Evolutionary conservation across 1,140 invertebrate genomes (phyloP).

Genomic region (Orius insidiosus): DNA sequence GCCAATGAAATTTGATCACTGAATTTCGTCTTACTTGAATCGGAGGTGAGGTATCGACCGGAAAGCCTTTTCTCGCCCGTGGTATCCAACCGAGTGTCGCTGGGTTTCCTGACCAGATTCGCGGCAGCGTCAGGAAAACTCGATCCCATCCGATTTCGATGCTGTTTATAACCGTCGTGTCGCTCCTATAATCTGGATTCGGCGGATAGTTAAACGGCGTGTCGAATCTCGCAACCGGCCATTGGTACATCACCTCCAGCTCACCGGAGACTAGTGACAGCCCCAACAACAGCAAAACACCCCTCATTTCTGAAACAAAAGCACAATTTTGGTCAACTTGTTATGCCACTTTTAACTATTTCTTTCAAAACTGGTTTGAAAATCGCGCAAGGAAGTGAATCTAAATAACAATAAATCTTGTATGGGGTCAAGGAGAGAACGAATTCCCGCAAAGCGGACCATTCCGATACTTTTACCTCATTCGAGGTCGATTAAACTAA

Average conservation of each 20-base stretch:
- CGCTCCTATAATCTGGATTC: constrained; percentile 18
- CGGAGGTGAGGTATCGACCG: constrained; percentile 40
- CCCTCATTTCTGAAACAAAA: no score
- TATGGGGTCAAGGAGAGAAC: no score
- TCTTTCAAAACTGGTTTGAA: no score
- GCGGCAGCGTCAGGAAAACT: constrained; percentile 52
- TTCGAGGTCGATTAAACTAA: no score
- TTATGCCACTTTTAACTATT: no score
- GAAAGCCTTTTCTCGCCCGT: constrained; percentile 25
- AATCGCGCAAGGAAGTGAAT: no score
- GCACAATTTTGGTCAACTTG: no score
- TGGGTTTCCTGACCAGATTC: constrained; percentile 49
- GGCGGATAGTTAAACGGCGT: constrained; percentile 35
- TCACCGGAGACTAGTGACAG: constrained; percentile 8
- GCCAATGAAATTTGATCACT: background rate
- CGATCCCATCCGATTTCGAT: constrained; percentile 47
- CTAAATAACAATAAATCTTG: no score
- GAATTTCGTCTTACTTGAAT: constrained; percentile 31
- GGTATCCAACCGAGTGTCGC: constrained; percentile 51
- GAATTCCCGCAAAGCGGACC: no score
- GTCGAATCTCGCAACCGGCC: constrained; percentile 49
- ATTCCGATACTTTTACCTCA: no score
- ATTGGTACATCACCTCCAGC: constrained; percentile 52
- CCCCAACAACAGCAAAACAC: no score
- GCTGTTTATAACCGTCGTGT: constrained; percentile 38